Evolutionary conservation across 2,797 vertebrate genomes (phyloP).

Genomic region (Catostomus latipinnis): DNA sequence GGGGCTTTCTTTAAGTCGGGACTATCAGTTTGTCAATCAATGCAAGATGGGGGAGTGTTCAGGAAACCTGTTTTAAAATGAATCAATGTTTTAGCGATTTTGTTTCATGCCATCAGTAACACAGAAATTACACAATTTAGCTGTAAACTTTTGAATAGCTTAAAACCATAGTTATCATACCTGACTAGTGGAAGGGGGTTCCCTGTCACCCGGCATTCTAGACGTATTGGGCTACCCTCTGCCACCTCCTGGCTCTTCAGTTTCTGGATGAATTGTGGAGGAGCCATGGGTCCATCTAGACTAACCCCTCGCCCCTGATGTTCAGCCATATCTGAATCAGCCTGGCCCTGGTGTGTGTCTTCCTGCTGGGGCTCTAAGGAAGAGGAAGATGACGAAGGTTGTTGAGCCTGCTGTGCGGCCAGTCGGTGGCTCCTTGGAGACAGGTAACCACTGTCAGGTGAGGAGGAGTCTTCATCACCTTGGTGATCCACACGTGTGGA

Average conservation of each 20-base stretch:
- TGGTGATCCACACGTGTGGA: constrained; percentile 80
- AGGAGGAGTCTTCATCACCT: constrained; percentile 89
- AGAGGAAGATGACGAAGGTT: constrained; percentile 64
- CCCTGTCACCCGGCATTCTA: constrained; percentile 90
- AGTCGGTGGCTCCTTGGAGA: constrained; percentile 84
- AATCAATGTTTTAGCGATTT: too few species aligned
- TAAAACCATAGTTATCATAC: constrained; percentile 70
- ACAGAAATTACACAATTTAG: neutral
- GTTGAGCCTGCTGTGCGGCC: constrained; percentile 58
- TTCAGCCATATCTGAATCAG: constrained; percentile 37
- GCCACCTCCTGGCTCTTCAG: constrained; percentile 95
- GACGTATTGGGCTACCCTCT: constrained; percentile 87
- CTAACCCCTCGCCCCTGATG: constrained; percentile 53
- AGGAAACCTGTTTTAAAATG: neutral
- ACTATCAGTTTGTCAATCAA: neutral
- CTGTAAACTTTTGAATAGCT: neutral
- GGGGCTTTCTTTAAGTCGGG: too few species aligned
- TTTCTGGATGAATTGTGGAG: constrained; percentile 91
- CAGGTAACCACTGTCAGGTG: constrained; percentile 94
- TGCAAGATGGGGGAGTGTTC: neutral
- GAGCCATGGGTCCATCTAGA: constrained; percentile 69
- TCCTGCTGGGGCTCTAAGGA: constrained; percentile 65
- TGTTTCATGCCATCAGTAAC: too few species aligned
- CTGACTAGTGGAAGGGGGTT: constrained; percentile 89
- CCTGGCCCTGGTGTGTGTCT: constrained; percentile 50